Evolutionary conservation across 2,888 invertebrate species (phyloP), one percentile per base, ranked within the genome.

Genomic region (Clivina fossor): DNA sequence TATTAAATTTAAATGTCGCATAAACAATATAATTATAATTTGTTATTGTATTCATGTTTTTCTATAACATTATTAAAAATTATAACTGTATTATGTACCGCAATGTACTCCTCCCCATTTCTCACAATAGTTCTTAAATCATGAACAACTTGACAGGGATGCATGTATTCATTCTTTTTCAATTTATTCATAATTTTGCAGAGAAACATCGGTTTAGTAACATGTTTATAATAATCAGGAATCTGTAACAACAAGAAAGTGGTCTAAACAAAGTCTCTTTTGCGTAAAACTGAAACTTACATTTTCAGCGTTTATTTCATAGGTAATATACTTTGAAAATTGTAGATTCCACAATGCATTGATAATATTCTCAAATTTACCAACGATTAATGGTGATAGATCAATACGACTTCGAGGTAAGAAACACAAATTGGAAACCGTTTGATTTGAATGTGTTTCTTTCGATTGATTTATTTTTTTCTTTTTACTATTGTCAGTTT

Each of bases 111-210:
- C 32, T 50, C 50, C 20, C 32, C 15, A 50, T 40, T 50, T 11
- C 40, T 18, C 60, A 82, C 78, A 63, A 85, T 82, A 46, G 79
- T 78, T 63, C 81, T 78, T 62, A 88, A 79, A 72, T 88, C 88
- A 67, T 84, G 81, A 35, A 87, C 80, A 11, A 84, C 82, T 70
- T 88, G 85, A 56, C 83, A 83, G 28, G 85, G 75, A 65, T 84
- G 84, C 20, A 77, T 76, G 64, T 88, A 88, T 15, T 81, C 78
- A 11, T 80, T 78, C 64, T 80, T 81, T 68, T 82, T 84, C 60
- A 87, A 72, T 67, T 86, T 86, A 9, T 63, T 66, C 26, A 80
- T 77, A 61, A 85, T 82, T 32, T 82, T 80, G 59, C 83, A 80
- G 3, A 85, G 72, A 65, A 84, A 84, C 74, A 83, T 79, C 4